Conservation (phyloP, 2,797 vertebrate species). For the Octomys mimax region DNA sequence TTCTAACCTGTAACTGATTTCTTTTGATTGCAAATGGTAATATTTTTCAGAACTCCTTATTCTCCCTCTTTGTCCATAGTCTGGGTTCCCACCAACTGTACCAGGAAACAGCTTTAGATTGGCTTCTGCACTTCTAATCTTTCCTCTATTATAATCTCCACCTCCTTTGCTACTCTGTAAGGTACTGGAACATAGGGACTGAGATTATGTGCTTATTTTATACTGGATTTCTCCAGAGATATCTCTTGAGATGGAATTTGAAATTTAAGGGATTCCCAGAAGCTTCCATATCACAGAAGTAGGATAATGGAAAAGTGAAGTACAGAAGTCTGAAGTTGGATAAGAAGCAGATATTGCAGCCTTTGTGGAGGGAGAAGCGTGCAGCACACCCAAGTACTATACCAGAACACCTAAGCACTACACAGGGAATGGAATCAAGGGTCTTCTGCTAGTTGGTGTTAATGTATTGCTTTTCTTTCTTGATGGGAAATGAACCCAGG, state of each 20-base stretch:
- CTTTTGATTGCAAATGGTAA: neutral
- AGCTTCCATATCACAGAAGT: neutral
- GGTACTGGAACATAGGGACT: rapidly evolving
- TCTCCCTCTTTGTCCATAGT: neutral
- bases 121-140: neutral
- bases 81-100: rapidly evolving
- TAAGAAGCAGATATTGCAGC: rapidly evolving
- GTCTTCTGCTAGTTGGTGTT: neutral
- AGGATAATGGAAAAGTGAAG: rapidly evolving
- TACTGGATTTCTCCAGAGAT: neutral
- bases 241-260: neutral
- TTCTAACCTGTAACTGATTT: neutral
- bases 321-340: neutral
- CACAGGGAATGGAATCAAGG: neutral
- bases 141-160: neutral
- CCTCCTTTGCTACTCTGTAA: neutral
- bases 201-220: neutral
- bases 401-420: neutral
- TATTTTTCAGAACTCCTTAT: neutral
- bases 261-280: neutral
- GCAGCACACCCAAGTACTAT: neutral
- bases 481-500: neutral
- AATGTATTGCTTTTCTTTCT: no score
- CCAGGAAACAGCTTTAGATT: neutral
- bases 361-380: neutral